These are phyloP conservation scores for Cataglyphis albicans DNA, from an alignment of 2,888 invertebrate genomes.

Conservation along the genomic window DNA sequence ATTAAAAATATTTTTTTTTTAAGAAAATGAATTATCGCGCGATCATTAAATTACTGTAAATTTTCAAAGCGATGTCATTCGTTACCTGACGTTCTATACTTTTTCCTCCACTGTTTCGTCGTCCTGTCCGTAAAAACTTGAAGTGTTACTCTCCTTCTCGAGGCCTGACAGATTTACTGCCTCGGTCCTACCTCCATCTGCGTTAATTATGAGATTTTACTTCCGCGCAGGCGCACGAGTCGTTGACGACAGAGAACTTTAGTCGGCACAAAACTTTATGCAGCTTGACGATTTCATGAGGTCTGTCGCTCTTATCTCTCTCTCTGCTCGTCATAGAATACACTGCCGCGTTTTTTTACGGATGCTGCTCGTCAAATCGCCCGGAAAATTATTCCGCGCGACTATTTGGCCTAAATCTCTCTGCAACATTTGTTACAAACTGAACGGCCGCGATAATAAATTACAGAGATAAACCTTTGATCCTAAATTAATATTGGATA, in stretches of 20 bases:
- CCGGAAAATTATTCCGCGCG: conserved; percentile 24
- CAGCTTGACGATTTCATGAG: conserved; percentile 51
- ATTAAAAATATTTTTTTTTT: conserved; percentile 8
- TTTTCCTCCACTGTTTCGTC: conserved; percentile 44
- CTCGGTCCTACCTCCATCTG: conserved; percentile 62
- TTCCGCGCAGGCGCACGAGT: conserved; percentile 18
- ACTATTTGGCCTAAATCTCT: conserved; percentile 7
- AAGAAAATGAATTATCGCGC: background rate
- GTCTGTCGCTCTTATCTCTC: background rate
- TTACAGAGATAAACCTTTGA: background rate
- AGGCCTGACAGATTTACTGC: conserved; percentile 65
- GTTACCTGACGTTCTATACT: conserved; percentile 10
- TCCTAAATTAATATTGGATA: background rate
- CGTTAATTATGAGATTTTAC: conserved; percentile 68
- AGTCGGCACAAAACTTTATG: conserved; percentile 49
- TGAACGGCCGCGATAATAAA: background rate
- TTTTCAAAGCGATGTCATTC: conserved; percentile 19
- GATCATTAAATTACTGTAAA: conserved; percentile 9
- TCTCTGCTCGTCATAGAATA: conserved; percentile 44
- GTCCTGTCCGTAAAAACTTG: conserved; percentile 58
- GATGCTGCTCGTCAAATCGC: background rate
- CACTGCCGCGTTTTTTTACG: conserved; percentile 47
- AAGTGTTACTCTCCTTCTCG: conserved; percentile 61
- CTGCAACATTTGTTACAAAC: background rate
- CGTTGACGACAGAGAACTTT: conserved; percentile 44